Conservation (phyloP, 1,140 invertebrate genomes). For the Rhizoglyphus robini region DNA sequence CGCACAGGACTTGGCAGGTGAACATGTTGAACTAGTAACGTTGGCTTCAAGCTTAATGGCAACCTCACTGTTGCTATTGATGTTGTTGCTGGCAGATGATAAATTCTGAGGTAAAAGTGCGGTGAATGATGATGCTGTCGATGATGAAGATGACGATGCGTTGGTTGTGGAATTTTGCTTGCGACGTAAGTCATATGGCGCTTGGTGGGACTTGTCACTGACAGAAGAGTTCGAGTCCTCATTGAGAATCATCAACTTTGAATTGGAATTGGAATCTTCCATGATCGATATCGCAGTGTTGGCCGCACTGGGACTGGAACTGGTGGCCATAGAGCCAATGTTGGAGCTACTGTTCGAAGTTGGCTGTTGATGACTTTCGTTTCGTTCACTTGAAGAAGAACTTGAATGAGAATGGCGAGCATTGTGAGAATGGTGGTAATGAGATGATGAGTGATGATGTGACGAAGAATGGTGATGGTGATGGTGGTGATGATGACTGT, state of each 20-base stretch:
- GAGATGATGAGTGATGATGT: too few species aligned
- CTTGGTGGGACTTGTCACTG: neutral
- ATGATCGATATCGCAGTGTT: too few species aligned
- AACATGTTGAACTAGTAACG: neutral
- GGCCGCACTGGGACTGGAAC: too few species aligned
- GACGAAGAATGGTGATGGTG: neutral
- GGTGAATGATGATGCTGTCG: neutral
- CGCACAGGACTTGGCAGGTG: neutral
- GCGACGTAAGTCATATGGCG: constrained; percentile 9
- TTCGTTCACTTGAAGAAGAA: too few species aligned
- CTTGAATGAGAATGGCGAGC: too few species aligned
- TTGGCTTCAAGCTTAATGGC: too few species aligned
- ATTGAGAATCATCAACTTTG: neutral
- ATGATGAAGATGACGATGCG: neutral
- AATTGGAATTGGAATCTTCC: neutral
- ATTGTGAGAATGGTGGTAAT: too few species aligned
- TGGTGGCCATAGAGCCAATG: too few species aligned
- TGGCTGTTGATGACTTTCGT: too few species aligned
- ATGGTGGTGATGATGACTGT: neutral
- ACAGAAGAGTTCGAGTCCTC: neutral
- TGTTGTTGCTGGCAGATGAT: too few species aligned
- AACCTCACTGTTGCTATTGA: too few species aligned
- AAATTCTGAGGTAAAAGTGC: neutral
- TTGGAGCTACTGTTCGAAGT: too few species aligned
- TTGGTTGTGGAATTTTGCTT: neutral